Base-by-base conservation (phyloP, 2,888 invertebrate species). In the Agonopterix heracliana region DNA sequence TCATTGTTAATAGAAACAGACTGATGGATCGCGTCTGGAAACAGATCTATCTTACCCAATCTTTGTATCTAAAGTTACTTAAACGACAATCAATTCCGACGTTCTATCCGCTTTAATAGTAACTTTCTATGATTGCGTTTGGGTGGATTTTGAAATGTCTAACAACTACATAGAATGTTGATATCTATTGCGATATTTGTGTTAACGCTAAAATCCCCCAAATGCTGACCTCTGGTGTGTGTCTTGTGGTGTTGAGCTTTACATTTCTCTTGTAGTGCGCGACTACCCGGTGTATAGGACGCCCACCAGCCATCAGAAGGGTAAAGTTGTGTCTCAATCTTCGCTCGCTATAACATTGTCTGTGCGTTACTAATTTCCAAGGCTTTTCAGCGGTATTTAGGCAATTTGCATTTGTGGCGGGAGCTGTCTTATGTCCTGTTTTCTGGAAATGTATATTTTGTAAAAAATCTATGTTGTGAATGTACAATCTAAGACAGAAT, bases 291-390 rank as follows among this genome's bases (percentile, higher is more conserved):
- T 68, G 73, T 83, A 82, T 76, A 79, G 67, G 76, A 77, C 77
- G 78, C 87, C 87, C 61, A 62, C 81, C 68, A 83, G 80, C 61
- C 88, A 88, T 73, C 85, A 82, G 63, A 81, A 81, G 86, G 88
- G 87, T 87, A 88, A 88, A 67, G 82, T 85, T 78, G 57, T 66
- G 68, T 71, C 65, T 63, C 65, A 68, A 71, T 69, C 71, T 70
- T 71, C 69, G 69, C 73, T 71, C 72, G 71, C 66, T 73, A 66
- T 78, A 75, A 74, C 66, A 61, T 68, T 68, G 66, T 67, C 66
- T 69, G 76, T 76, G 62, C 68, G 74, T 82, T 79, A 86, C 85
- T 85, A 71, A 59, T 68, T 56, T 67, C 64, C 38, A 34, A 12
- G 11, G 48, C 48, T 48, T 52, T 41, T 46, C 51, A 49, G 48